phyloP scores from a whole-genome alignment of 1,140 invertebrate species.

The Vanessa atalanta region DNA sequence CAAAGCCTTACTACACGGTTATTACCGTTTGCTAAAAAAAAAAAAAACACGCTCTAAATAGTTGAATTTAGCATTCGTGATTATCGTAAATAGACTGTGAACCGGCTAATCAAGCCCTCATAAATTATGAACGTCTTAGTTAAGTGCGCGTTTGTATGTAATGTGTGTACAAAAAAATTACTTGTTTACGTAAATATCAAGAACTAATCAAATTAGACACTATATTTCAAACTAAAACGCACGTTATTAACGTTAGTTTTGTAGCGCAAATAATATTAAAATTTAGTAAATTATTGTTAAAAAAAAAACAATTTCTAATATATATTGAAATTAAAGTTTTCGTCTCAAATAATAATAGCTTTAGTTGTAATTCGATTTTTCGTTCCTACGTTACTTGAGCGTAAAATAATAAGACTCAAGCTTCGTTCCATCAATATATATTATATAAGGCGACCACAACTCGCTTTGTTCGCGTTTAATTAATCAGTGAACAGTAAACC shows the following conservation, averaged over 20 bases:
- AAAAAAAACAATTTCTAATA: too few species aligned
- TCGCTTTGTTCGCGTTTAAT: neutral
- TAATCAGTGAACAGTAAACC: neutral
- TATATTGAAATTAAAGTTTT: too few species aligned
- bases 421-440: too few species aligned
- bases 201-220: conserved; percentile 13
- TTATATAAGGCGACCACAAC: neutral
- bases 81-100: conserved; percentile 47
- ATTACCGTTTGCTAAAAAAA: conserved; percentile 81
- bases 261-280: neutral
- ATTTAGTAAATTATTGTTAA: too few species aligned
- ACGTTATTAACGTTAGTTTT: neutral
- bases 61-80: conserved; percentile 9
- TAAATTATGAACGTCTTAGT: conserved; percentile 36
- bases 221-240: neutral
- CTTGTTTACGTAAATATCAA: neutral
- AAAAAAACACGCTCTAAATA: conserved; percentile 30
- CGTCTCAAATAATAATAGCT: too few species aligned
- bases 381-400: too few species aligned
- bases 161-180: conserved; percentile 13
- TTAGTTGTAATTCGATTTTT: too few species aligned
- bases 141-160: neutral
- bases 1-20: conserved; percentile 83
- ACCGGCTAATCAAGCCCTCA: conserved; percentile 44
- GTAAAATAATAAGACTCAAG: too few species aligned